Conservation (phyloP, 2,113 vertebrate species). For the Cynoglossus semilaevis region DNA sequence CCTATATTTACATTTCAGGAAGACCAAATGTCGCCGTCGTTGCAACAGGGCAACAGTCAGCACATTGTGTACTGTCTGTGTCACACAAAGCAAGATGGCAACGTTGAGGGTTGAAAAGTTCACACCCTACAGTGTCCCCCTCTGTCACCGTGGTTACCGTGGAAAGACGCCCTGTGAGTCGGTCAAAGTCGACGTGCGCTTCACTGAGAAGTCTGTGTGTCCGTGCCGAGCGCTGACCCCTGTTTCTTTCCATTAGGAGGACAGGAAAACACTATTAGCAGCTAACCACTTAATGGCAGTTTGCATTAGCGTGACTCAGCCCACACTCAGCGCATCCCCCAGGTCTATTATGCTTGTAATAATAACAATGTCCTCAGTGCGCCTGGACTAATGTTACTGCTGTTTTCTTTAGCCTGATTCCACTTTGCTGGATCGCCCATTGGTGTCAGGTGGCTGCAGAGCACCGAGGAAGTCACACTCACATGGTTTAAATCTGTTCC, state of each 20-base stretch:
- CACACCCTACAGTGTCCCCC: conserved; percentile 13
- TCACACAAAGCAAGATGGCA: conserved; percentile 13
- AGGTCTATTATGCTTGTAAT: conserved; percentile 74
- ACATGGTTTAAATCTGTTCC: background rate
- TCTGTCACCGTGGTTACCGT: conserved; percentile 22
- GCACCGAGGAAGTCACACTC: background rate
- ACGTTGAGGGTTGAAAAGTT: conserved; percentile 53
- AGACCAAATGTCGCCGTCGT: conserved; percentile 15
- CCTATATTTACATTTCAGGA: conserved; percentile 37
- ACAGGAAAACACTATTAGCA: conserved; percentile 75
- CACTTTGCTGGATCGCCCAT: conserved; percentile 46
- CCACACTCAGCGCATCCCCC: conserved; percentile 52
- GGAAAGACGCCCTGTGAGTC: conserved; percentile 26
- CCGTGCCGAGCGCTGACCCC: conserved; percentile 37
- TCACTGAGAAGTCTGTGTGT: conserved; percentile 25
- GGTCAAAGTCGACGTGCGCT: conserved; percentile 28
- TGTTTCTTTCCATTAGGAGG: conserved; percentile 65
- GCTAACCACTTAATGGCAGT: conserved; percentile 66
- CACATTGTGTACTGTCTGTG: background rate
- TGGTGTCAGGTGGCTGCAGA: conserved; percentile 42
- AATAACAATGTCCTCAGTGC: conserved; percentile 73
- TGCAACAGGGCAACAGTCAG: background rate
- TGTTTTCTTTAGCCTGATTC: conserved; percentile 62
- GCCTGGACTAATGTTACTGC: conserved; percentile 65
- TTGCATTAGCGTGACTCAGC: conserved; percentile 61